Percentiles rank a stretch among this genome's conserved stretches.
Evolutionary conservation across 2,888 invertebrate species (phyloP).

Genomic region (Poecilus cupreus): DNA sequence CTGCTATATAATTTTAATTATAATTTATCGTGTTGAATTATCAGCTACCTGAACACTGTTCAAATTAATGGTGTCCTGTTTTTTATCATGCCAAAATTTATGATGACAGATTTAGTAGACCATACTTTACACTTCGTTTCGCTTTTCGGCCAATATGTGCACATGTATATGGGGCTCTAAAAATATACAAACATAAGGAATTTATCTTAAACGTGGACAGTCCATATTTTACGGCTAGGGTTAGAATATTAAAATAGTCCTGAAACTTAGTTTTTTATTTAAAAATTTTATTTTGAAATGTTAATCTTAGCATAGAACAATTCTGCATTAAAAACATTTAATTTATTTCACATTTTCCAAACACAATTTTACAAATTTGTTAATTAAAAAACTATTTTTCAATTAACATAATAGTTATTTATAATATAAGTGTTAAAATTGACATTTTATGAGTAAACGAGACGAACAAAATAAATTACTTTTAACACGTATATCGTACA

Average conservation of each 20-base stretch:
- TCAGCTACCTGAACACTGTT: slow-evolving; percentile 50
- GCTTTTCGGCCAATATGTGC: slow-evolving; percentile 14
- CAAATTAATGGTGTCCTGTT: slow-evolving; percentile 55
- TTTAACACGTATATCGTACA: too few relatives aligned
- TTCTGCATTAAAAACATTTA: too few relatives aligned
- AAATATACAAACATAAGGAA: background rate
- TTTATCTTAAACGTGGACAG: background rate
- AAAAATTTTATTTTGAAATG: too few relatives aligned
- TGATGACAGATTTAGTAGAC: slow-evolving; percentile 50
- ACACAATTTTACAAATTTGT: background rate
- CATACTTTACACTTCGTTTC: slow-evolving; percentile 48
- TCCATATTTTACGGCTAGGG: too few relatives aligned
- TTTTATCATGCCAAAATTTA: slow-evolving; percentile 50
- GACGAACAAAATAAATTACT: too few relatives aligned
- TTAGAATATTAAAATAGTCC: too few relatives aligned
- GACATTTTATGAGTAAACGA: too few relatives aligned
- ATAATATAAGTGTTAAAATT: too few relatives aligned
- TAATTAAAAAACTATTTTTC: too few relatives aligned
- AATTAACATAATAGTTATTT: too few relatives aligned
- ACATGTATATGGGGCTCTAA: background rate
- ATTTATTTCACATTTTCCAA: background rate
- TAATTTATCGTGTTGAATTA: slow-evolving; percentile 50
- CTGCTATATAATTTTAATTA: slow-evolving; percentile 49
- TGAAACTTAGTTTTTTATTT: too few relatives aligned
- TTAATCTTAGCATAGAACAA: too few relatives aligned